Evolutionary conservation across 1,140 invertebrate species (phyloP).

Genomic region (Drosophila sp.): DNA sequence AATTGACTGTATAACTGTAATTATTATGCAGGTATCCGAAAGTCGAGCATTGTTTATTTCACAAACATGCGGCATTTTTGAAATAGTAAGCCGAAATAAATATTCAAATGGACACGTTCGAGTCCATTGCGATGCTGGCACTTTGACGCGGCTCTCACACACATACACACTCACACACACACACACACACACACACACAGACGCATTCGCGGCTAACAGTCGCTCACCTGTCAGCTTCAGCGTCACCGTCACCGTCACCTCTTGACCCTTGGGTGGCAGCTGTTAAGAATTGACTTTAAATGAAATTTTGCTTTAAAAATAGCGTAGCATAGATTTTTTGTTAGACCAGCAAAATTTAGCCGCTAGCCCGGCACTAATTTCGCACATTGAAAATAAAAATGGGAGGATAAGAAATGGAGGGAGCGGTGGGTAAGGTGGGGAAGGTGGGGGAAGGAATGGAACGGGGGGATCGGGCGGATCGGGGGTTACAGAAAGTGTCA

Average conservation of each 20-base stretch:
- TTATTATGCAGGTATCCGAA: neutral
- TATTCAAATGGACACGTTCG: conserved; percentile 59
- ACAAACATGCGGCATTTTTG: conserved; percentile 64
- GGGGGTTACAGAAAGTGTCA: conserved; percentile 57
- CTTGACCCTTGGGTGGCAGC: conserved; percentile 4
- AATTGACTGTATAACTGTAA: no score
- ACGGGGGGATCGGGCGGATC: no score
- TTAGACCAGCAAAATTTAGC: conserved; percentile 59
- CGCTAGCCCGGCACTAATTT: conserved; percentile 42
- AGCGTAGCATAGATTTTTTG: conserved; percentile 62
- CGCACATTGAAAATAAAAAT: conserved; percentile 15
- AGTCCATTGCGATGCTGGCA: conserved; percentile 17
- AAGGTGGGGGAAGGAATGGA: no score
- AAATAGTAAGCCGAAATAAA: conserved; percentile 75
- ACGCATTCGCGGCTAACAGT: conserved; percentile 50
- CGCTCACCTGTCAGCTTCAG: conserved; percentile 30
- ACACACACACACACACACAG: conserved; percentile 14
- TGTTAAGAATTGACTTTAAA: conserved; percentile 70
- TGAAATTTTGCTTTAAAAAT: conserved; percentile 76
- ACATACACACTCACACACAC: neutral
- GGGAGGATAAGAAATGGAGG: no score
- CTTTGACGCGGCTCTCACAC: conserved; percentile 27
- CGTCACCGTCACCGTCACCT: conserved; percentile 15
- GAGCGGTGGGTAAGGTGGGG: no score
- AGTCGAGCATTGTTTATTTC: neutral